A percentile compares a stretch with the other conserved stretches of the same genome.
phyloP scores from a whole-genome alignment of 2,113 vertebrate species.

The Oreotrochilus melanogaster region DNA sequence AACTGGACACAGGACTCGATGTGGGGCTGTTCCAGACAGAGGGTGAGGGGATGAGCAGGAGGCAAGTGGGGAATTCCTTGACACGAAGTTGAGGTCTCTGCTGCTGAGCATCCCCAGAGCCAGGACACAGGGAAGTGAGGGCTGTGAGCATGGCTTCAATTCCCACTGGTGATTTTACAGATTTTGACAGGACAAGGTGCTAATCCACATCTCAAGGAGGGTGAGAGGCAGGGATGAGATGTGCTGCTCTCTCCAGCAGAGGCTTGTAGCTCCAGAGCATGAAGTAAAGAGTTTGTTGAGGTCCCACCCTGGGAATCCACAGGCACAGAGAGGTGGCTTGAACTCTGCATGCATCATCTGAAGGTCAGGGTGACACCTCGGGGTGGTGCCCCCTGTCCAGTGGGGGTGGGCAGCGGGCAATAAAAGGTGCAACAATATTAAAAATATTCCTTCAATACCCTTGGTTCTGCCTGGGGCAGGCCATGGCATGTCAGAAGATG shows the following conservation, averaged over 20 bases:
- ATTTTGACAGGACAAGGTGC: neutral
- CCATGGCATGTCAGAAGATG: neutral
- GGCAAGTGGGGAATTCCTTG: neutral
- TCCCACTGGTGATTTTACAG: neutral
- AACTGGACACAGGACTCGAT: too few species aligned
- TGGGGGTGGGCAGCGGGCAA: neutral
- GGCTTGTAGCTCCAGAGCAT: neutral
- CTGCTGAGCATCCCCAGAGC: neutral
- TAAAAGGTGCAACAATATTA: neutral
- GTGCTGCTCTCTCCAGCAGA: neutral
- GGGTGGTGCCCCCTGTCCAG: neutral
- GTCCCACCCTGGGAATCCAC: neutral
- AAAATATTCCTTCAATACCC: neutral
- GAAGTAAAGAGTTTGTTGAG: neutral
- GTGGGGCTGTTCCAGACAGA: neutral
- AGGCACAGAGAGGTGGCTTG: neutral
- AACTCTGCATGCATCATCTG: rapidly evolving
- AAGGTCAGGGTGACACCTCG: neutral
- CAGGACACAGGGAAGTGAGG: rapidly evolving
- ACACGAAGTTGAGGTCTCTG: neutral
- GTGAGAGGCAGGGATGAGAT: neutral
- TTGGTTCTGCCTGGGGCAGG: neutral
- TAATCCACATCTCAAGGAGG: rapidly evolving
- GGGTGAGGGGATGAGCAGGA: neutral
- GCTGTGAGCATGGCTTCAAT: neutral